A percentile compares a stretch with the other conserved stretches of the same genome.
These are phyloP conservation scores for Chaetodon trifascialis DNA, from an alignment of 2,113 vertebrate species.

Conservation along the genomic window DNA sequence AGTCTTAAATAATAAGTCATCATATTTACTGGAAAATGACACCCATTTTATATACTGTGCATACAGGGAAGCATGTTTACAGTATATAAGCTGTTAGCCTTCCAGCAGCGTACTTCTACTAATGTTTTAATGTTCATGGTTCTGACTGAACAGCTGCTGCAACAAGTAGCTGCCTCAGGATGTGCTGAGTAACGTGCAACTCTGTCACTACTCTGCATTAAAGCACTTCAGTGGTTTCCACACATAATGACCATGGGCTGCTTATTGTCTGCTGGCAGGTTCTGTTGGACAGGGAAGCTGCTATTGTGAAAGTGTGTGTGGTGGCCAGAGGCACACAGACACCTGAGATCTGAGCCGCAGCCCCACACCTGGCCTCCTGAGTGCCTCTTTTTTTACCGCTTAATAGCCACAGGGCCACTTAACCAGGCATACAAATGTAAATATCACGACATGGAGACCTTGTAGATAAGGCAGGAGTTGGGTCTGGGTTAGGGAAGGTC, in stretches of 20 bases:
- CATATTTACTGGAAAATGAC: too few species aligned
- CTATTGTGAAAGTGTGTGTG: slow-evolving; percentile 38
- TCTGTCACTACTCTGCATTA: background rate
- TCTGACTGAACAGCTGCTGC: background rate
- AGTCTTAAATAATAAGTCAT: background rate
- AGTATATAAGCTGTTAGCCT: background rate
- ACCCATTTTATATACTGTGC: background rate
- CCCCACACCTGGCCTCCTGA: slow-evolving; percentile 49
- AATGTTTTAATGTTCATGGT: too few species aligned
- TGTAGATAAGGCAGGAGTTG: slow-evolving; percentile 17
- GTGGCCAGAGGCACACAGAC: slow-evolving; percentile 40
- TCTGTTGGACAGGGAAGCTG: slow-evolving; percentile 15
- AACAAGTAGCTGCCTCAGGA: background rate
- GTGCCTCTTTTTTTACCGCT: background rate
- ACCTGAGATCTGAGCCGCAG: slow-evolving; percentile 47
- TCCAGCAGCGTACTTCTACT: too few species aligned
- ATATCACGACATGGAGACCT: slow-evolving; percentile 30
- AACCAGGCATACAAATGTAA: slow-evolving; percentile 52
- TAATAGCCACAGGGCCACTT: slow-evolving; percentile 55
- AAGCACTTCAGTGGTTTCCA: background rate
- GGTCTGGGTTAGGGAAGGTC: background rate
- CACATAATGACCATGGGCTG: background rate
- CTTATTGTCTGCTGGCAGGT: slow-evolving; percentile 29
- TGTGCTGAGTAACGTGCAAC: background rate
- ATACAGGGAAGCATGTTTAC: too few species aligned